These are phyloP conservation scores for Agrotis puta DNA, from an alignment of 2,888 invertebrate species.

Conservation along the genomic window DNA sequence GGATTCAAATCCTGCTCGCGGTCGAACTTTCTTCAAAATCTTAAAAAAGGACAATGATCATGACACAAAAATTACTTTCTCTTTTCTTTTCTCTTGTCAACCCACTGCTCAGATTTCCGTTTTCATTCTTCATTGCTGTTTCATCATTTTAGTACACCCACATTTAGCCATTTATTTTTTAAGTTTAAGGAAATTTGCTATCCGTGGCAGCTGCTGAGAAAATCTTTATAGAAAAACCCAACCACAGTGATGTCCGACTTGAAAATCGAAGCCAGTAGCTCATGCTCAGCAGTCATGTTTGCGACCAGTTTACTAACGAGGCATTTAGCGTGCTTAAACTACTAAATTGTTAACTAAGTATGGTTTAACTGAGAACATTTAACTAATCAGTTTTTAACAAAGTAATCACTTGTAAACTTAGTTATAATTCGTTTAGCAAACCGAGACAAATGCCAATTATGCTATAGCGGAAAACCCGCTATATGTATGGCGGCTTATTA, in stretches of 20 bases:
- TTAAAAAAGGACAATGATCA: no score
- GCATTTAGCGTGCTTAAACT: not conserved
- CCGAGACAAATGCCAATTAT: conserved; percentile 45
- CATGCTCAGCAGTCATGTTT: no score
- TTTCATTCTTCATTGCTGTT: not conserved
- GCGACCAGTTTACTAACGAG: no score
- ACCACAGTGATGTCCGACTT: no score
- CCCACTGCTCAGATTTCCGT: not conserved
- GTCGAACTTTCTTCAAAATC: no score
- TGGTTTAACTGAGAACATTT: conserved; percentile 40
- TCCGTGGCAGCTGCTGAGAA: no score
- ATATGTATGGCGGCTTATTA: conserved; percentile 45
- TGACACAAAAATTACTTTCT: not conserved
- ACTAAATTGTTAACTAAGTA: conserved; percentile 27
- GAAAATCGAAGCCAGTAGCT: no score
- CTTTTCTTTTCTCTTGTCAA: not conserved
- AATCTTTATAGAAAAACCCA: no score
- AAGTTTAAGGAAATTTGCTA: no score
- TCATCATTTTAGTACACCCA: not conserved
- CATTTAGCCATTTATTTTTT: no score
- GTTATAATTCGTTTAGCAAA: conserved; percentile 39
- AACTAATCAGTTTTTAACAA: conserved; percentile 44
- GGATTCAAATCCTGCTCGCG: no score
- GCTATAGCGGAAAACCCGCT: conserved; percentile 14
- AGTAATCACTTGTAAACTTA: conserved; percentile 50